Base-by-base conservation (phyloP, 2,113 vertebrate genomes). In the Centropus unirufus region DNA sequence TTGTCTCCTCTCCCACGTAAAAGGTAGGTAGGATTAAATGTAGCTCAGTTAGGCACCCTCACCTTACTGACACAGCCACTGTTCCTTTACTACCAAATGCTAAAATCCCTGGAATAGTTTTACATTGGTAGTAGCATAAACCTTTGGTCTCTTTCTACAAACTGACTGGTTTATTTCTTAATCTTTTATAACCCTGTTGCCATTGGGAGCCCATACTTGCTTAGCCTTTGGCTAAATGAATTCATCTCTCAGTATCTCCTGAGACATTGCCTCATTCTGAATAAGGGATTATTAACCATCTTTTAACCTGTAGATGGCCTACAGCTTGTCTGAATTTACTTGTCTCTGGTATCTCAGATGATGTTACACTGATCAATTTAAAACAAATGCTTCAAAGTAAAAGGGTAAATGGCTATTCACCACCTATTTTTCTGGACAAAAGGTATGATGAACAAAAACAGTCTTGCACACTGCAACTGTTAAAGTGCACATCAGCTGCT, bases 401-500 rank as follows among this genome's bases (percentile, higher is more conserved):
- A 87, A 39, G 14, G 68, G 30, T 76, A 87, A 87, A 47, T 82
- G 44, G 22, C 36, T 94, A 42, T 70, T 85, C 36, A 52, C 32
- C 24, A 34, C 32, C 58, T 57, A 61, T 42, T 82, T 93, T 77
- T 87, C 58, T 83, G 68, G 93, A 67, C 3, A 2, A 49, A 51
- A 85, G 63, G 36, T 68, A 39, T 68, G 27, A 51, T 3, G 29
- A 74, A 81, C 68, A 87, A 82, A 94, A 92, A 88, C 34, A 74
- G 15, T 36, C 62, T 49, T 55, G 20, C 75, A 70, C 42, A 44
- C 29, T 77, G 39, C 26, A 86, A 69, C 75, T 83, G 57, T 67
- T 63, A 5, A 27, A 94, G 51, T 36, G 64, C 59, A 94, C 75
- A 96, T 93, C 95, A 92, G 88, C 83, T 93, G 90, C 82, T 94